phyloP scores from a whole-genome alignment of 1,140 invertebrate genomes.

The Carcinoscorpius rotundicauda region DNA sequence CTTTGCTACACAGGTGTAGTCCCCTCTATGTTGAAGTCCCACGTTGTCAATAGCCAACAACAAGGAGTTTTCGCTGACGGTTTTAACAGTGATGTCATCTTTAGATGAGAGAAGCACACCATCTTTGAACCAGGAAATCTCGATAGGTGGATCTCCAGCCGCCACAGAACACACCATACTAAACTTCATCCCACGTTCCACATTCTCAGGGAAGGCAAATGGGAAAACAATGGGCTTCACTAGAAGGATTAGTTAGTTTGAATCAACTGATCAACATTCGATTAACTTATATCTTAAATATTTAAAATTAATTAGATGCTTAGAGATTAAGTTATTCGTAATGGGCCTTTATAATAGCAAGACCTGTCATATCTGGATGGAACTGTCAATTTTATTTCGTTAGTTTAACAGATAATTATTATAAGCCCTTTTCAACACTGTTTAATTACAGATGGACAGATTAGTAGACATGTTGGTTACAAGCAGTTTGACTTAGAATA shows the following conservation, averaged over 20 bases:
- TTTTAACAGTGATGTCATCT: slow-evolving; percentile 31
- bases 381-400: too few species aligned
- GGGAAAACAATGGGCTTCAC: slow-evolving; percentile 21
- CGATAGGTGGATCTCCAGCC: slow-evolving; percentile 23
- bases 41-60: slow-evolving; percentile 20
- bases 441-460: too few species aligned
- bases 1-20: slow-evolving; percentile 70
- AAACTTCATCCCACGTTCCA: slow-evolving; percentile 23
- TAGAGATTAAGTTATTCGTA: too few species aligned
- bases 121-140: slow-evolving; percentile 34
- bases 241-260: background rate
- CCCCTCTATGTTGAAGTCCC: slow-evolving; percentile 21
- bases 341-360: too few species aligned
- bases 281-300: too few species aligned
- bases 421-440: too few species aligned
- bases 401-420: too few species aligned
- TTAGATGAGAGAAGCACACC: slow-evolving; percentile 21
- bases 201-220: slow-evolving; percentile 21
- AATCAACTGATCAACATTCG: too few species aligned
- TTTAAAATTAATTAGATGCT: too few species aligned
- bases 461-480: too few species aligned
- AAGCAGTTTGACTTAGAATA: too few species aligned
- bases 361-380: too few species aligned
- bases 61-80: slow-evolving; percentile 31
- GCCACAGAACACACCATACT: slow-evolving; percentile 25